Conservation (phyloP, 2,888 invertebrate genomes). For the Miltochrista miniata region DNA sequence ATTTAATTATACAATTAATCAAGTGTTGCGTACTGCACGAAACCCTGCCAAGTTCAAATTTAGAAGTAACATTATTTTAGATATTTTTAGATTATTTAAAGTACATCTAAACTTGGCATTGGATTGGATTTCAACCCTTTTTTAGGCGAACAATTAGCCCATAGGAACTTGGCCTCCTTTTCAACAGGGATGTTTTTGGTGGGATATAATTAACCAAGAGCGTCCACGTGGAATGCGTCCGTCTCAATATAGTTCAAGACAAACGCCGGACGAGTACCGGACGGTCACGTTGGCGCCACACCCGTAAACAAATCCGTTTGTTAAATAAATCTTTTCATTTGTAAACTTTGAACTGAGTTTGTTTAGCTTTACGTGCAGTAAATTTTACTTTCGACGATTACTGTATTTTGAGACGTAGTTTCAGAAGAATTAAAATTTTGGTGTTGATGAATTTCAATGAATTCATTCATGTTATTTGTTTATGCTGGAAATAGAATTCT, state of each 20-base stretch:
- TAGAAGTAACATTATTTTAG: too few species aligned
- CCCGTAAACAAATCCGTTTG: conserved; percentile 32
- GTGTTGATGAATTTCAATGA: background rate
- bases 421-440: background rate
- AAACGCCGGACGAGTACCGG: background rate
- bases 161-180: too few species aligned
- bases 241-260: conserved; percentile 27
- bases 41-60: too few species aligned
- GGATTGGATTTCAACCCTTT: too few species aligned
- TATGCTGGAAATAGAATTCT: too few species aligned
- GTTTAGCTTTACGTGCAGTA: conserved; percentile 30
- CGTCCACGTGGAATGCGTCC: conserved; percentile 28
- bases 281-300: conserved; percentile 28
- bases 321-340: conserved; percentile 39
- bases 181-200: too few species aligned
- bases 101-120: too few species aligned
- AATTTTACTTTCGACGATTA: conserved; percentile 23
- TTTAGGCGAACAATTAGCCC: too few species aligned
- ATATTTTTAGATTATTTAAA: too few species aligned
- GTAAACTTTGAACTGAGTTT: conserved; percentile 31
- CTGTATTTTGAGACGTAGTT: conserved; percentile 4
- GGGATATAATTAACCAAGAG: conserved; percentile 42
- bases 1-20: too few species aligned
- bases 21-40: too few species aligned
- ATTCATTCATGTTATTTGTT: too few species aligned